These are phyloP conservation scores for Cisticola juncidis DNA, from an alignment of 2,113 vertebrate genomes.

Conservation along the genomic window DNA sequence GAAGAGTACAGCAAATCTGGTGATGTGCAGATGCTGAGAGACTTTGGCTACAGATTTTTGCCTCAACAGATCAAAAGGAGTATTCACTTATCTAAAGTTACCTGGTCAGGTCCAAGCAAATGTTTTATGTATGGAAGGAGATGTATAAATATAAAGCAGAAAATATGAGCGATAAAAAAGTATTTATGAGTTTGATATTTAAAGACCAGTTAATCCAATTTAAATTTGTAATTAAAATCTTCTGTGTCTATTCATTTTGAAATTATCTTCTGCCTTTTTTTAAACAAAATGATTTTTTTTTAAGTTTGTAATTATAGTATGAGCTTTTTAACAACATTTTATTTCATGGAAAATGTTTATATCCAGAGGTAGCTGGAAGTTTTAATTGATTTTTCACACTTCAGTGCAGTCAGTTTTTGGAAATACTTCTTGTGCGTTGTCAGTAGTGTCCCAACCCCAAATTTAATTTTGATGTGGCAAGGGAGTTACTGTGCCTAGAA, in stretches of 20 bases:
- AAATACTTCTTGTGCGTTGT: not conserved
- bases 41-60: not conserved
- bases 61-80: not conserved
- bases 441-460: not conserved
- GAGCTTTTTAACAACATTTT: not conserved
- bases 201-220: not conserved
- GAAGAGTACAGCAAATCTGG: not conserved
- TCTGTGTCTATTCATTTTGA: not conserved
- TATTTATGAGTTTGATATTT: not conserved
- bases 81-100: not conserved
- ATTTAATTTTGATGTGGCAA: constrained; percentile 39
- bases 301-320: not conserved
- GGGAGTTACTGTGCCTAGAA: constrained; percentile 3
- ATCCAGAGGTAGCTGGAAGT: not conserved
- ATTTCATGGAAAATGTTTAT: not conserved
- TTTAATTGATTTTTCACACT: constrained; percentile 65
- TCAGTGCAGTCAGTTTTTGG: not conserved
- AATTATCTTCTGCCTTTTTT: not conserved
- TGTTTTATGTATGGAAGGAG: not conserved
- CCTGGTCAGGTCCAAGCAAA: not conserved
- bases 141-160: not conserved
- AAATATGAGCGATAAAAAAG: not conserved
- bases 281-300: not conserved
- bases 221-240: not conserved
- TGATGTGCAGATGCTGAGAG: not conserved